Percentiles rank a stretch among this genome's conserved stretches.
Conservation (phyloP, 1,140 invertebrate genomes). For the Drosophila auraria region DNA sequence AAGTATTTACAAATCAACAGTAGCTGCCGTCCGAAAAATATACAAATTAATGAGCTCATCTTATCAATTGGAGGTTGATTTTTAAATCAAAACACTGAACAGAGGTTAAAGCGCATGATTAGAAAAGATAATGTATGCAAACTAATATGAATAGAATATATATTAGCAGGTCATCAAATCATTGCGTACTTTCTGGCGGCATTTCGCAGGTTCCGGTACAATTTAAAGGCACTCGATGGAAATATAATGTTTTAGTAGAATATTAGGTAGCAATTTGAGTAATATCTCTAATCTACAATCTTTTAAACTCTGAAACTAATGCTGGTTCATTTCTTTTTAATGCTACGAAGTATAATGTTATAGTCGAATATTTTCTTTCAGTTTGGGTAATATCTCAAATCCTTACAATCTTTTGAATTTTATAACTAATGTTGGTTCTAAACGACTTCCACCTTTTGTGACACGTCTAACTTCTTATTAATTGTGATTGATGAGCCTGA, state of each 20-base stretch:
- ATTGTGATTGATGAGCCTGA: conserved; percentile 56
- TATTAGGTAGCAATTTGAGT: not conserved
- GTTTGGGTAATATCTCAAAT: not conserved
- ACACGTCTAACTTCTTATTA: conserved; percentile 39
- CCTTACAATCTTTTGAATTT: not conserved
- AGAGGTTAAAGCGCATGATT: conserved; percentile 8
- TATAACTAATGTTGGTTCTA: not conserved
- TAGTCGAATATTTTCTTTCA: not conserved
- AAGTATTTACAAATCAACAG: conserved; percentile 3
- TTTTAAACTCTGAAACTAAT: not conserved
- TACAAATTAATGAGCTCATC: conserved; percentile 4
- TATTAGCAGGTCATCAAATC: not conserved
- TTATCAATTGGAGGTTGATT: conserved; percentile 14
- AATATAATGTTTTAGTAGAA: not conserved
- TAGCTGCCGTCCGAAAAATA: not conserved
- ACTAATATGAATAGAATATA: not conserved
- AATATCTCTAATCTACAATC: not conserved
- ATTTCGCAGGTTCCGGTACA: not conserved
- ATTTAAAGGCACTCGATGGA: not conserved
- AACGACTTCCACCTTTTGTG: conserved; percentile 8
- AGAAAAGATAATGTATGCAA: conserved; percentile 3
- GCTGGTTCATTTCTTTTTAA: not conserved
- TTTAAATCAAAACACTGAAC: conserved; percentile 3
- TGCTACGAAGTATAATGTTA: not conserved
- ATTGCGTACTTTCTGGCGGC: conserved; percentile 9